phyloP scores from a whole-genome alignment of 2,888 invertebrate species.

The Hanleya hanleyi region DNA sequence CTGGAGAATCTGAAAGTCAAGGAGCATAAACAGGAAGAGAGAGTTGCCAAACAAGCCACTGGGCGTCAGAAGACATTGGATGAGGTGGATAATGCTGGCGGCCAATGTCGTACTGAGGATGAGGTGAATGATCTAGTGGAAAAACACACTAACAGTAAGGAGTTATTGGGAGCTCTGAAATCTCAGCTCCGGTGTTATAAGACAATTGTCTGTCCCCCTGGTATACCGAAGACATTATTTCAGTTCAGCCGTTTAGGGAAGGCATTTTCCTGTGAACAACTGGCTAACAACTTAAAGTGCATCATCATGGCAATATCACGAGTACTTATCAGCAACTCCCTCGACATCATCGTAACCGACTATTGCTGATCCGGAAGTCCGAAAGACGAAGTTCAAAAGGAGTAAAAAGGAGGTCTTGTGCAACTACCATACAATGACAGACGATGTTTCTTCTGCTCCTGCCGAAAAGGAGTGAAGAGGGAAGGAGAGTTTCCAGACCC shows the following conservation, averaged over 20 bases:
- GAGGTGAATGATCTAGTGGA: not conserved
- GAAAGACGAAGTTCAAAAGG: not conserved
- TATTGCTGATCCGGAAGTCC: not conserved
- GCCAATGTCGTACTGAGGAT: not conserved
- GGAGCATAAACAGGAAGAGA: not conserved
- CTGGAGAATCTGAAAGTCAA: too few relatives aligned
- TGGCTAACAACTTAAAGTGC: not conserved
- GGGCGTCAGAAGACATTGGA: not conserved
- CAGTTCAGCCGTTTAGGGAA: not conserved
- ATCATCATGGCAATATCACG: too few relatives aligned
- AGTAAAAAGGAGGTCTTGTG: not conserved
- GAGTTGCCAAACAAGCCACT: not conserved
- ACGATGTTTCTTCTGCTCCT: not conserved
- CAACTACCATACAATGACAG: not conserved
- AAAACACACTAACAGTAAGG: not conserved
- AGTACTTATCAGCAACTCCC: too few relatives aligned
- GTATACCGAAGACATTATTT: not conserved
- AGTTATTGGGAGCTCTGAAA: too few relatives aligned
- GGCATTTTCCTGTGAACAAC: not conserved
- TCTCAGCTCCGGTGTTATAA: not conserved
- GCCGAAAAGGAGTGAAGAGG: not conserved
- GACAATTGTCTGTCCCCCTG: not conserved
- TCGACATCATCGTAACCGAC: not conserved
- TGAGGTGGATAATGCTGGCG: not conserved
- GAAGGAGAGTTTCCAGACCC: too few relatives aligned